Evolutionary conservation across 2,888 invertebrate species (phyloP).

Genomic region (Allygus modestus): DNA sequence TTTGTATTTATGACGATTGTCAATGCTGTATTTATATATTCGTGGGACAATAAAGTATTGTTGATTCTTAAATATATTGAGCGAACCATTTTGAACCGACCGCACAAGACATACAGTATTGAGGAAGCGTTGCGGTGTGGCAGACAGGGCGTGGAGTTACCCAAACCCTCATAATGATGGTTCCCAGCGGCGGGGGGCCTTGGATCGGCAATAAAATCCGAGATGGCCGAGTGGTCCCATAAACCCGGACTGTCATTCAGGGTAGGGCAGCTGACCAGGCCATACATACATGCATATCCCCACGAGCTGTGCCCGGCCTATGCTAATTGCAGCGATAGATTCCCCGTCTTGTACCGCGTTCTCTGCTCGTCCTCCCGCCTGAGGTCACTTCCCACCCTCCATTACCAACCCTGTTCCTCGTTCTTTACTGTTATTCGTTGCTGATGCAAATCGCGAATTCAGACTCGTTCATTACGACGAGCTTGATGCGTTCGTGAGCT

Average conservation of each 20-base stretch:
- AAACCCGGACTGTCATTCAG: conserved; percentile 53
- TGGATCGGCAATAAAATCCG: conserved; percentile 20
- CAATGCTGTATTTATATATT: too few relatives aligned
- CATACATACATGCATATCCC: too few relatives aligned
- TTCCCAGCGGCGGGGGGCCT: conserved; percentile 32
- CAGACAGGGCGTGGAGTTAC: conserved; percentile 18
- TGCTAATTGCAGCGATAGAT: conserved; percentile 33
- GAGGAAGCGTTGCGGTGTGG: conserved; percentile 2
- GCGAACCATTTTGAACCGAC: too few relatives aligned
- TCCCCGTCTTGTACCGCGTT: not conserved
- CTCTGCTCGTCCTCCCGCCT: conserved; percentile 13
- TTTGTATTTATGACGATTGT: too few relatives aligned
- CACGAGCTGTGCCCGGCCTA: conserved; percentile 2
- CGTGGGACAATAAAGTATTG: too few relatives aligned
- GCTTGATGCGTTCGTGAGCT: not conserved
- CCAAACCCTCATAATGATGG: not conserved
- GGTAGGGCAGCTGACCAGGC: conserved; percentile 3
- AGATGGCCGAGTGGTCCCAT: conserved; percentile 47
- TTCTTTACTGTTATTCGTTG: conserved; percentile 41
- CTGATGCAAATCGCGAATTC: conserved; percentile 16
- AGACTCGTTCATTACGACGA: conserved; percentile 25
- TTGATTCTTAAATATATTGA: too few relatives aligned
- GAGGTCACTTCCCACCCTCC: not conserved
- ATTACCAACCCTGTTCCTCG: conserved; percentile 19
- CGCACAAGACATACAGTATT: too few relatives aligned